phyloP scores from a whole-genome alignment of 2,797 vertebrate species.

The Alca torda region DNA sequence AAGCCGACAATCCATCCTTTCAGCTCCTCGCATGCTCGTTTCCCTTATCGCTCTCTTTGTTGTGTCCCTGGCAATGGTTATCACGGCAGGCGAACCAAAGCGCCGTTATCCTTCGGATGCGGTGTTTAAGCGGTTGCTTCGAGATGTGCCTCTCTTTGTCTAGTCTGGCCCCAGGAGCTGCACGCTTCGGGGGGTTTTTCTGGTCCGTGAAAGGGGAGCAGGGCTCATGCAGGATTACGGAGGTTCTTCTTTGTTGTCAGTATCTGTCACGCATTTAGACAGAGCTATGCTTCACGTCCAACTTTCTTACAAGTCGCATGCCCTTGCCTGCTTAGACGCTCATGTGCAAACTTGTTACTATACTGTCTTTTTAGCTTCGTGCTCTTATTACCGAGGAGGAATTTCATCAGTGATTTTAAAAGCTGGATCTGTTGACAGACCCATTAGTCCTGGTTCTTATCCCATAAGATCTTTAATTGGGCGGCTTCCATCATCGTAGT shows the following conservation, averaged over 20 bases:
- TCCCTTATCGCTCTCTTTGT: neutral
- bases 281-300: neutral
- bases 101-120: fast-evolving
- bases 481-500: neutral
- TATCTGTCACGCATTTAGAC: neutral
- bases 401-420: neutral
- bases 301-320: neutral
- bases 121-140: fast-evolving
- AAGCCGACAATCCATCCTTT: neutral
- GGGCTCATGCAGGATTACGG: neutral
- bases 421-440: neutral
- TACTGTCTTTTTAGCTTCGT: neutral
- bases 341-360: neutral
- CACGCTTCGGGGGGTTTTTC: neutral
- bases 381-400: neutral
- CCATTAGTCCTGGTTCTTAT: neutral
- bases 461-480: neutral
- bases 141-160: fast-evolving
- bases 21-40: neutral
- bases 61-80: neutral
- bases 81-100: neutral
- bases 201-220: neutral
- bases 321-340: neutral
- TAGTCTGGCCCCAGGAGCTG: fast-evolving
- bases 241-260: neutral